phyloP scores from a whole-genome alignment of 2,888 invertebrate species.

The Zele albiditarsus region DNA sequence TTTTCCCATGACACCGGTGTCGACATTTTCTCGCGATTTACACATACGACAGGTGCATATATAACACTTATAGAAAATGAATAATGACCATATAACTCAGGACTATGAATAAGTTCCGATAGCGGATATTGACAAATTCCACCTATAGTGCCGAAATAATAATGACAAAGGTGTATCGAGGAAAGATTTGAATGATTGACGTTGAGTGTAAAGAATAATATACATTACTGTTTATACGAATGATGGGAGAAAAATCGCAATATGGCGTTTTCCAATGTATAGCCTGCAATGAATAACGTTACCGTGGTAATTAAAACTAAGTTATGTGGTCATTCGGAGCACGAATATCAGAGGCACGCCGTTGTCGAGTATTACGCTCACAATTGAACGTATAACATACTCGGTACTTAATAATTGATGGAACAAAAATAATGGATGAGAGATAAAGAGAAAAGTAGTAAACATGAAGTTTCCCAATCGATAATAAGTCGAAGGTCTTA shows the following conservation, averaged over 20 bases:
- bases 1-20: background rate
- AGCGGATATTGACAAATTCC: background rate
- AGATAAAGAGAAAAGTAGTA: background rate
- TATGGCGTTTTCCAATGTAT: conserved; percentile 1
- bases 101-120: background rate
- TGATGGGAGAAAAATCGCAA: background rate
- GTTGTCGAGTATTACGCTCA: background rate
- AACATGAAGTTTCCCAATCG: background rate
- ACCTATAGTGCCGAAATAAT: background rate
- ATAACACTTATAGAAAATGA: background rate
- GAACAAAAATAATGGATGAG: background rate
- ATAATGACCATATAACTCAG: background rate
- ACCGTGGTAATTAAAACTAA: conserved; percentile 5
- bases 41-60: too few relatives aligned
- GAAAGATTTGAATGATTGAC: background rate
- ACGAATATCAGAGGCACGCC: conserved; percentile 4
- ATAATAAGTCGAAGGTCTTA: background rate
- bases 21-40: background rate
- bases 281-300: background rate
- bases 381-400: background rate
- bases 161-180: background rate
- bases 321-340: conserved; percentile 23
- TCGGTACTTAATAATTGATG: background rate
- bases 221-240: background rate
- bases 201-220: background rate